phyloP scores from a whole-genome alignment of 2,888 invertebrate species.

The Pterostichus madidus region DNA sequence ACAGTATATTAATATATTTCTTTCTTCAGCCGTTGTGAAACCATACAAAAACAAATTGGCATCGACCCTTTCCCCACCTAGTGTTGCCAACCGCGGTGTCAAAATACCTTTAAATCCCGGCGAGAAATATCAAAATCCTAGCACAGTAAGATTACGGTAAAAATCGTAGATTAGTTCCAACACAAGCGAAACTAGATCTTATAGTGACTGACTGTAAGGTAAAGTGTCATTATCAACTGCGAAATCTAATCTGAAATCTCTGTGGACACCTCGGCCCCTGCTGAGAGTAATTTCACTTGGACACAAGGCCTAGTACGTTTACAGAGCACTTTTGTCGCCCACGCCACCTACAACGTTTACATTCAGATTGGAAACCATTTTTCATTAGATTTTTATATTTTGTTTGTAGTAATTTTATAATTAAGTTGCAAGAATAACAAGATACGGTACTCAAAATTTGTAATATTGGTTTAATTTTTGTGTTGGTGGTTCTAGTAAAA shows the following conservation, averaged over 20 bases:
- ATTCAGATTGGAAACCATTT: neutral
- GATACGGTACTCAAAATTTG: neutral
- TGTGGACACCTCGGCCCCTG: conserved; percentile 73
- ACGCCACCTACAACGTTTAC: conserved; percentile 9
- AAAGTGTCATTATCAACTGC: conserved; percentile 69
- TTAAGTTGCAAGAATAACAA: neutral
- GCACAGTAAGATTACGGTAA: conserved; percentile 59
- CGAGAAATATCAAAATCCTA: conserved; percentile 60
- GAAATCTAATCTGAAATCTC: conserved; percentile 74
- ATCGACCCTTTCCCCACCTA: conserved; percentile 28
- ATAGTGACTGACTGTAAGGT: neutral
- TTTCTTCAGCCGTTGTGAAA: conserved; percentile 10
- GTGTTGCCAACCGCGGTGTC: conserved; percentile 45
- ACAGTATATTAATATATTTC: neutral
- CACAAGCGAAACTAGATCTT: conserved; percentile 27
- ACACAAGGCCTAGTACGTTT: conserved; percentile 49
- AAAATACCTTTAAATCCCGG: conserved; percentile 57
- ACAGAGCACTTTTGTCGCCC: conserved; percentile 25
- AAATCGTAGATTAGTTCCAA: conserved; percentile 60
- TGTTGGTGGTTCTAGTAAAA: neutral
- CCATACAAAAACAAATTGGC: conserved; percentile 36
- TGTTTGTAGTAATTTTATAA: neutral
- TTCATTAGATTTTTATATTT: too few species aligned
- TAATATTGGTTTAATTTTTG: conserved; percentile 14
- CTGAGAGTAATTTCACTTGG: conserved; percentile 71